Base-by-base conservation (phyloP, 2,113 vertebrate species). In the Corythornis vintsioides region DNA sequence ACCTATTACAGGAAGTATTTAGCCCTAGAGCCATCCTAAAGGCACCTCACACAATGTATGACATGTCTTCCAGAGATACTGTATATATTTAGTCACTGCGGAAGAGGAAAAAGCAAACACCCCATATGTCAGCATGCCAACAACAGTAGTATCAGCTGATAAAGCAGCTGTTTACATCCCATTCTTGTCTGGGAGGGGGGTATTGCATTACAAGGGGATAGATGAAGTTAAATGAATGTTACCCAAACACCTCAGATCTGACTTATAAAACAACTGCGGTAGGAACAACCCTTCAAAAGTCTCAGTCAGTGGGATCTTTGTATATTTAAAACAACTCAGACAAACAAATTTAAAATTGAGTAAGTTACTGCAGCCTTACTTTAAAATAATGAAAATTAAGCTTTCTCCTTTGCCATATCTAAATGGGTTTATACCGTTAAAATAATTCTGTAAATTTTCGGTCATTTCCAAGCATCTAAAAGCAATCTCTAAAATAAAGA, bases 401-500 rank as follows among this genome's bases (percentile, higher is more conserved):
- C n/a, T 86, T 84, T 83, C 16, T 82, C 76, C 64, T 94, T 86
- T 66, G 53, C 83, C 76, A n/a, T n/a, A 87, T 15, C 73, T 81
- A 90, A 94, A 95, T 35, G 29, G 24, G 15, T 96, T 95, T 66
- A 22, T 63, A 87, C 21, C 22, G n/a, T 95, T 83, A 78, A 91
- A 93, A 90, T 35, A 89, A 88, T 66, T 84, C 84, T 94, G 93
- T 48, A 66, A 92, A 72, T 70, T 93, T 86, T 76, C 60, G 66
- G 43, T 60, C 56, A 47, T 94, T 94, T 83, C 42, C 56, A 83
- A 90, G 83, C 8, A 91, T 83, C 35, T 60, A 66, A 47, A 97
- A 92, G 91, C 82, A 70, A 94, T 86, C 94, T 94, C 82, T 91
- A 65, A 90, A 90, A 95, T 94, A 63, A 95, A 96, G 93, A 88